Conservation (phyloP, 2,113 vertebrate genomes). For the Eclectus roratus region DNA sequence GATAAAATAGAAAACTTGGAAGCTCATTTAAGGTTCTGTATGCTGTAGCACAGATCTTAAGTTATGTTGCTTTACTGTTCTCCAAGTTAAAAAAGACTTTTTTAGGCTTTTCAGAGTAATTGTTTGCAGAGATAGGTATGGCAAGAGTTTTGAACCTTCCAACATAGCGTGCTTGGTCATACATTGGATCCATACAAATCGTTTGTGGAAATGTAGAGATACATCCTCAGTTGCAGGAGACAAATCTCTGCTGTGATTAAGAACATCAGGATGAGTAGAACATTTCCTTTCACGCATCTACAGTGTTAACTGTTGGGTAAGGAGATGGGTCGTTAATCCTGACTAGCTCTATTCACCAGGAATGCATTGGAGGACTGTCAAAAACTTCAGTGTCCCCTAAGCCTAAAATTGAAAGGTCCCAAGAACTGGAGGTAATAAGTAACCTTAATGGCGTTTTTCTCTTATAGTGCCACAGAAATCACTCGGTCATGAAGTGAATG, state of each 20-base stretch:
- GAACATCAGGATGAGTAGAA: not conserved
- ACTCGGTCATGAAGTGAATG: constrained; percentile 93
- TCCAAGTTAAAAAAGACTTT: not conserved
- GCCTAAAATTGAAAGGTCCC: not conserved
- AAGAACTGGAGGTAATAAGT: not conserved
- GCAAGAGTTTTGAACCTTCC: not conserved
- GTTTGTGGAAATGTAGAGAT: not conserved
- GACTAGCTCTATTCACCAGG: not conserved
- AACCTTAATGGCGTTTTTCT: not conserved
- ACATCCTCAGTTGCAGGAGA: not conserved
- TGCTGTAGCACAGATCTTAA: not conserved
- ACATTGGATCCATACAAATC: not conserved
- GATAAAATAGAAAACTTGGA: not conserved
- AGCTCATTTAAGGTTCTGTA: not conserved
- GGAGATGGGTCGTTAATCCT: not conserved
- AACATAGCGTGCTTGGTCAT: rapidly evolving
- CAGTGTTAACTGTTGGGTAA: not conserved
- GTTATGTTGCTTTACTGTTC: not conserved
- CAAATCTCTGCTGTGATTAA: not conserved
- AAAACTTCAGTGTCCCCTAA: not conserved
- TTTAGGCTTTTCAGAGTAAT: not conserved
- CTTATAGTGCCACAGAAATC: constrained; percentile 89
- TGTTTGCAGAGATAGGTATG: not conserved
- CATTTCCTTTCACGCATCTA: not conserved
- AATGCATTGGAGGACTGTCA: not conserved